Conservation (phyloP, 2,113 vertebrate species). For the Phyllostomus discolor region DNA sequence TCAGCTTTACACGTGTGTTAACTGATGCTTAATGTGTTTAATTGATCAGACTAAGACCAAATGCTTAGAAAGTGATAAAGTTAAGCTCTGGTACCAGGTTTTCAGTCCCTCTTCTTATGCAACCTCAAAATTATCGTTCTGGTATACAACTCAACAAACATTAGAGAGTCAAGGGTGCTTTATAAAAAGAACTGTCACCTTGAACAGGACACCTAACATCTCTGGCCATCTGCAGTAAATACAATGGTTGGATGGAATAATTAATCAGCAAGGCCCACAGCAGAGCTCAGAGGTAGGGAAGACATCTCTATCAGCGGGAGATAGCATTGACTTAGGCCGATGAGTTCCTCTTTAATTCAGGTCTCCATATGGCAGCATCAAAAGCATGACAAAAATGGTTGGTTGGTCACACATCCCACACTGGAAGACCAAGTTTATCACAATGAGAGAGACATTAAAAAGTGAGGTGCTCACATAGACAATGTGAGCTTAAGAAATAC, state of each 20-base stretch:
- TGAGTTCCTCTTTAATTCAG: background rate
- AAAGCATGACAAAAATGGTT: background rate
- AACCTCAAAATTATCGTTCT: background rate
- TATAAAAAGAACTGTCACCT: background rate
- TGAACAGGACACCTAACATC: background rate
- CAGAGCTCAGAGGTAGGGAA: background rate
- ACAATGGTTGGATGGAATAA: background rate
- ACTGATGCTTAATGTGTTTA: background rate
- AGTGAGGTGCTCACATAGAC: background rate
- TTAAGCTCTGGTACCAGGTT: background rate
- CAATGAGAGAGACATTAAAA: background rate
- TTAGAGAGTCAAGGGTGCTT: background rate
- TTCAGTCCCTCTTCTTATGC: background rate
- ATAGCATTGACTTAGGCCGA: accelerated
- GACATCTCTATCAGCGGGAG: background rate
- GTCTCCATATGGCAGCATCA: background rate
- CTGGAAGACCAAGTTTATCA: background rate
- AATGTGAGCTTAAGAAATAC: background rate
- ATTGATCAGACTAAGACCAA: background rate
- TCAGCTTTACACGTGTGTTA: background rate
- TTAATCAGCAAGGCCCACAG: background rate
- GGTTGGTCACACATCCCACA: background rate
- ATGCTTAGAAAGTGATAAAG: background rate
- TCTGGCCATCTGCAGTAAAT: background rate
- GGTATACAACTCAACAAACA: background rate